Percentiles rank a stretch among this genome's conserved stretches.
Conservation (phyloP, 2,888 invertebrate genomes). For the Agelastica alni region DNA sequence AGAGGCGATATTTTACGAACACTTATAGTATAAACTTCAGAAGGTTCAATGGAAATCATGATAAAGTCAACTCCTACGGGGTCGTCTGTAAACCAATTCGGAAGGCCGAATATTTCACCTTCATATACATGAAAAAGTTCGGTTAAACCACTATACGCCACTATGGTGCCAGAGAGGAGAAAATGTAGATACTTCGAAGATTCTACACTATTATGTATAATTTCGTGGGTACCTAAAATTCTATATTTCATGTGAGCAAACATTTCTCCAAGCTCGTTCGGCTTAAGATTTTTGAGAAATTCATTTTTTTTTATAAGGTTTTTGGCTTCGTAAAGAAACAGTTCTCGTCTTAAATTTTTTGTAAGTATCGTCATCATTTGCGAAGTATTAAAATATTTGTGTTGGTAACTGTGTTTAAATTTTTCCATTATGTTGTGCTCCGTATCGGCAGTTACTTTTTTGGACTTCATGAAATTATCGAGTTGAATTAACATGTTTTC, state of each 20-base stretch:
- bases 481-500: constrained; percentile 58
- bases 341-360: constrained; percentile 54
- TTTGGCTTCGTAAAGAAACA: constrained; percentile 57
- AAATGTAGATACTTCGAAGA: constrained; percentile 58
- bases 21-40: too few species aligned
- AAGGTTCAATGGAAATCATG: too few species aligned
- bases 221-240: constrained; percentile 43
- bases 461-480: constrained; percentile 60
- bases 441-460: constrained; percentile 58
- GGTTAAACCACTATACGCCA: constrained; percentile 53
- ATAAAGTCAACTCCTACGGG: too few species aligned
- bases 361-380: constrained; percentile 41
- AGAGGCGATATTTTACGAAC: too few species aligned
- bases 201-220: constrained; percentile 54
- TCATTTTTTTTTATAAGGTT: constrained; percentile 57
- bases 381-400: constrained; percentile 60
- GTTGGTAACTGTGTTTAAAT: constrained; percentile 60
- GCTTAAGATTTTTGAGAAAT: constrained; percentile 55
- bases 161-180: constrained; percentile 59
- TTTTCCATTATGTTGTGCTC: constrained; percentile 57
- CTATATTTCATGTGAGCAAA: constrained; percentile 21
- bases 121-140: constrained; percentile 62
- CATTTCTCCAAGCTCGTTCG: constrained; percentile 46
- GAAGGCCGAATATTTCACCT: constrained; percentile 59
- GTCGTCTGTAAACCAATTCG: too few species aligned